Evolutionary conservation across 2,113 vertebrate genomes (phyloP).

Genomic region (Chinchilla lanigera): DNA sequence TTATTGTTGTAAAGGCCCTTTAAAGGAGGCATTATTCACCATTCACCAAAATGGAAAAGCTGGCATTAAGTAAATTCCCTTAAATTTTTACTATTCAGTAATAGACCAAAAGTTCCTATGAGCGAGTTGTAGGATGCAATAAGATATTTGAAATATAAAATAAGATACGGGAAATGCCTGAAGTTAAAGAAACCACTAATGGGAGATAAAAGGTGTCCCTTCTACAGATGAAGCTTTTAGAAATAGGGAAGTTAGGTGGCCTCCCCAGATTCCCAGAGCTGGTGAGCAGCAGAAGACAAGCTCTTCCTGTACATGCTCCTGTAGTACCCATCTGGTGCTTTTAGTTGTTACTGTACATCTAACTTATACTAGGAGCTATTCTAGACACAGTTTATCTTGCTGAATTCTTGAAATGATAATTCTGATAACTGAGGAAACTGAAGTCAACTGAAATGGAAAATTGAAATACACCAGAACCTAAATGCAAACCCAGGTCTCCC

Average conservation of each 20-base stretch:
- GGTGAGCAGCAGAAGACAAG: background rate
- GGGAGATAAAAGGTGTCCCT: background rate
- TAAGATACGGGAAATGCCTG: background rate
- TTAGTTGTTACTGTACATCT: background rate
- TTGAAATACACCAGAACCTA: background rate
- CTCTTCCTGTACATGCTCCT: background rate
- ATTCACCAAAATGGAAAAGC: constrained; percentile 27
- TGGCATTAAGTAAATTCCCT: constrained; percentile 17
- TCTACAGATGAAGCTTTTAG: background rate
- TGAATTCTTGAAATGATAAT: background rate
- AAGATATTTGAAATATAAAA: background rate
- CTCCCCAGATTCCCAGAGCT: background rate
- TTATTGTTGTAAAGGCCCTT: background rate
- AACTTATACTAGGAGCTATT: background rate
- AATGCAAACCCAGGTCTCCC: background rate
- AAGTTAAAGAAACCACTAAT: background rate
- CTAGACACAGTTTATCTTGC: background rate
- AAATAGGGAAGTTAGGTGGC: background rate
- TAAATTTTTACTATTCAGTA: background rate
- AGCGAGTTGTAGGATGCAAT: background rate
- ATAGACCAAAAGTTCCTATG: background rate
- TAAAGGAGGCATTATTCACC: constrained; percentile 6
- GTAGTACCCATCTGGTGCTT: background rate
- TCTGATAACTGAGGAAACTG: background rate
- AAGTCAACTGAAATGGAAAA: background rate